phyloP scores from a whole-genome alignment of 1,140 invertebrate genomes.

The Globodera ellingtonae region DNA sequence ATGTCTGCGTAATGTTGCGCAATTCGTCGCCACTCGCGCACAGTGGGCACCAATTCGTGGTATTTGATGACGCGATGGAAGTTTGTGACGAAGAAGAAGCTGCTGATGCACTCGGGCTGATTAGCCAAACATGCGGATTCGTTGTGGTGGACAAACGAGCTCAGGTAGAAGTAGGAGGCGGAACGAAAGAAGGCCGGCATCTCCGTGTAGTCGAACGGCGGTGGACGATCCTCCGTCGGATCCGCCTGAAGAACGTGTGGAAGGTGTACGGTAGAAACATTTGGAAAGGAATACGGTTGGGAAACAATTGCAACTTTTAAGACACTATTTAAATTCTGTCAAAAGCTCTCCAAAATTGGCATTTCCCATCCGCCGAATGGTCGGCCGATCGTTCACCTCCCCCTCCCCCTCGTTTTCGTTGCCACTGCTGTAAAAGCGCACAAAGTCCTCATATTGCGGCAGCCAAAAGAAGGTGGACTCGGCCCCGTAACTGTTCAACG shows the following conservation, averaged over 20 bases:
- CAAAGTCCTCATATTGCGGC: slow-evolving; percentile 60
- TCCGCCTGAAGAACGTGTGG: slow-evolving; percentile 28
- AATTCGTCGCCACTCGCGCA: slow-evolving; percentile 58
- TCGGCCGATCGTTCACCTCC: neutral
- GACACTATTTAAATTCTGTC: too few species aligned
- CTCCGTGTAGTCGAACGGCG: slow-evolving; percentile 55
- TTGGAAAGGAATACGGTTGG: too few species aligned
- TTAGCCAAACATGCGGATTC: slow-evolving; percentile 54
- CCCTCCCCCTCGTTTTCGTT: slow-evolving; percentile 45
- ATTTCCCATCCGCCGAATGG: too few species aligned
- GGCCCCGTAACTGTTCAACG: slow-evolving; percentile 57
- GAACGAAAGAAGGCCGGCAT: slow-evolving; percentile 61
- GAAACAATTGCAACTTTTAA: too few species aligned
- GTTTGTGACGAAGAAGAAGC: slow-evolving; percentile 64
- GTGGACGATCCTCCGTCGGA: slow-evolving; percentile 2
- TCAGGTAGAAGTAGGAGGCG: slow-evolving; percentile 61
- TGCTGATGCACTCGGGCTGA: slow-evolving; percentile 53
- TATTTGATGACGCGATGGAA: slow-evolving; percentile 64
- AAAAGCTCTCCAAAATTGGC: slow-evolving; percentile 1
- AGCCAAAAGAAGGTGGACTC: slow-evolving; percentile 65
- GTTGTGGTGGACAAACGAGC: slow-evolving; percentile 62
- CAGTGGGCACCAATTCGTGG: slow-evolving; percentile 61
- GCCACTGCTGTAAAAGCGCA: slow-evolving; percentile 56
- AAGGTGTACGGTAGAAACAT: neutral
- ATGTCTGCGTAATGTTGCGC: slow-evolving; percentile 56